Evolutionary conservation across 2,113 vertebrate species (phyloP), one percentile per base, ranked within the genome.

Genomic region (Anoplopoma fimbria): DNA sequence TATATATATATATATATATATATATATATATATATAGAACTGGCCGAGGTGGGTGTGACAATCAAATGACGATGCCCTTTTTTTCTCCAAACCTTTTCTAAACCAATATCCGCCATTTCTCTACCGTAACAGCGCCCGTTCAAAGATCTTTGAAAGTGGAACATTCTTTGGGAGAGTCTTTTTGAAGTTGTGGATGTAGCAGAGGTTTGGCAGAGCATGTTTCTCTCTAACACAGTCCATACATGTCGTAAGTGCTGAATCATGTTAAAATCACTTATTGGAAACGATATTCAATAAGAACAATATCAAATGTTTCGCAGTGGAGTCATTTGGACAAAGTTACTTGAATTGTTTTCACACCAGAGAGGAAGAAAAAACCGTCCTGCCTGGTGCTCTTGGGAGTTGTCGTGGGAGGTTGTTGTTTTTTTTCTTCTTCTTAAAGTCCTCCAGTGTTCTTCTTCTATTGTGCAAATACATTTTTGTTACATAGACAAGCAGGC

Each of bases 401-500:
- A 77, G 79, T 71, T 76, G 53, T 75, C 34, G 15, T 14, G 84
- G 72, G 84, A 87, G 85, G 76, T 68, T 33, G 2, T 31, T 62
- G 69, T 69, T 40, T 6, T 33, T 69, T 64, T 51, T 9, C 6
- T 67, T 55, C 53, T 55, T 55, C n/a, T 87, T 42, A 60, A 81
- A 84, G 72, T 91, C 92, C 92, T 91, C 91, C 92, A 91, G 88
- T 92, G 89, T 92, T 92, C 76, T 93, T 88, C 90, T 88, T 93
- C 91, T 91, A 69, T 90, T 94, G 92, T 94, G 92, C 93, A 94
- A 94, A 94, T 93, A 92, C 90, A 93, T 87, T 88, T 83, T 89
- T 90, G 83, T 93, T 93, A 94, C 90, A 91, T 82, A 93, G 92
- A 93, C 93, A 92, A 93, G 90, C 91, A 93, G 88, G 93, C 93